Base-by-base conservation (phyloP, 2,113 vertebrate species). In the Oxyura jamaicensis region DNA sequence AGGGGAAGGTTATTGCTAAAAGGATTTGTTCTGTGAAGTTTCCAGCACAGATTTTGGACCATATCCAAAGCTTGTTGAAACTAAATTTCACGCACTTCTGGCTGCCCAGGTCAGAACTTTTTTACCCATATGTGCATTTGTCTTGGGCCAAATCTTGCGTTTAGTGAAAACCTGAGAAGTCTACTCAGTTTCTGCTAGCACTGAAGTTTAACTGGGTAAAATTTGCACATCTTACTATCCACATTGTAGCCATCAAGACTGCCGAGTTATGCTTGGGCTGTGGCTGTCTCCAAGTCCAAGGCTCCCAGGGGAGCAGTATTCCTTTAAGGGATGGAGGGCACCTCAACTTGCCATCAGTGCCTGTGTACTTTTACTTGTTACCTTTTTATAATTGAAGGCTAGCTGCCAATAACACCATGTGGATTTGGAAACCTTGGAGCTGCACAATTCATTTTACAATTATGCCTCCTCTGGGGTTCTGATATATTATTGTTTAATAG, bases 401-500 rank as follows among this genome's bases (percentile, higher is more conserved):
- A 77, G 80, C 81, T 96, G 94, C 90, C 96, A 95, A 35, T 92
- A 92, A 84, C 67, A 53, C 71, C 66, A 11, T 91, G 77, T 95
- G 71, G 86, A 71, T 71, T 93, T 96, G 94, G 88, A 96, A 91
- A 75, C 77, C 14, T 72, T 65, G 55, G 73, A 92, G 92, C 89
- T 90, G 53, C 55, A 52, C 88, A 89, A 77, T 95, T 95, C 35
- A 20, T 95, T 88, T 93, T 91, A 78, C 46, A 74, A 86, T 96
- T 97, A 96, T 86, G 56, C 83, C 73, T 77, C 93, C 84, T 94
- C 63, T 91, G 89, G 79, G 78, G 79, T 96, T 88, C 86, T 95
- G 67, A 94, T 96, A 81, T 66, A 96, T 96, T 95, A 92, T 88
- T 92, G 75, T 91, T 90, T 96, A 97, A 94, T 94, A 88, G 79